phyloP scores from a whole-genome alignment of 2,113 vertebrate species.

The Jaculus jaculus region DNA sequence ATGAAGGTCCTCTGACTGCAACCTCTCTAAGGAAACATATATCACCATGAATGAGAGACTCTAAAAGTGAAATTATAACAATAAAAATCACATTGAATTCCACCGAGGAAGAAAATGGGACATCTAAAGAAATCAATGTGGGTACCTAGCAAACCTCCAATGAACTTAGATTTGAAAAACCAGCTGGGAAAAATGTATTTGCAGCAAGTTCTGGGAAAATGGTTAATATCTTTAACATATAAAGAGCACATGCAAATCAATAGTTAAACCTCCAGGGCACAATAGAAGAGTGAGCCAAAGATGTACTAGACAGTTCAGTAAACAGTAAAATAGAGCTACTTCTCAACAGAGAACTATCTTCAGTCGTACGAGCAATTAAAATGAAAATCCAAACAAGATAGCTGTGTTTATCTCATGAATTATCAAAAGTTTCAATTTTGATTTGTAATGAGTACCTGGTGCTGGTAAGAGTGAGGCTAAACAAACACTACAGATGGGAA shows the following conservation, averaged over 20 bases:
- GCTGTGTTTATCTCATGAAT: slow-evolving; percentile 29
- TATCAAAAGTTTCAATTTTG: slow-evolving; percentile 19
- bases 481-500: not conserved
- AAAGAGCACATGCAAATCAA: slow-evolving; percentile 57
- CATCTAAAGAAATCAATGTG: slow-evolving; percentile 36
- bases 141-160: slow-evolving; percentile 22
- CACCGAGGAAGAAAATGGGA: slow-evolving; percentile 29
- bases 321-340: slow-evolving; percentile 43
- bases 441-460: slow-evolving; percentile 15
- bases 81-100: slow-evolving; percentile 60
- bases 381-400: slow-evolving; percentile 42
- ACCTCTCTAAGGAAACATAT: slow-evolving; percentile 26
- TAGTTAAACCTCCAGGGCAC: slow-evolving; percentile 32
- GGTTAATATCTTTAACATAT: slow-evolving; percentile 62
- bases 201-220: slow-evolving; percentile 7
- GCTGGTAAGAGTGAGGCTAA: not conserved
- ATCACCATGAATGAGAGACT: slow-evolving; percentile 28
- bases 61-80: slow-evolving; percentile 56
- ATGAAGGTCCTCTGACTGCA: not conserved
- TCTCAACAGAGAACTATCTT: slow-evolving; percentile 3
- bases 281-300: slow-evolving; percentile 1
- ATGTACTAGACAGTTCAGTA: not conserved
- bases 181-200: slow-evolving; percentile 49
- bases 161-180: slow-evolving; percentile 41
- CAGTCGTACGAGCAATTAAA: not conserved